Percentiles rank a stretch among this genome's conserved stretches.
Conservation (phyloP, 2,888 invertebrate genomes). For the Meiosimyza decipiens region DNA sequence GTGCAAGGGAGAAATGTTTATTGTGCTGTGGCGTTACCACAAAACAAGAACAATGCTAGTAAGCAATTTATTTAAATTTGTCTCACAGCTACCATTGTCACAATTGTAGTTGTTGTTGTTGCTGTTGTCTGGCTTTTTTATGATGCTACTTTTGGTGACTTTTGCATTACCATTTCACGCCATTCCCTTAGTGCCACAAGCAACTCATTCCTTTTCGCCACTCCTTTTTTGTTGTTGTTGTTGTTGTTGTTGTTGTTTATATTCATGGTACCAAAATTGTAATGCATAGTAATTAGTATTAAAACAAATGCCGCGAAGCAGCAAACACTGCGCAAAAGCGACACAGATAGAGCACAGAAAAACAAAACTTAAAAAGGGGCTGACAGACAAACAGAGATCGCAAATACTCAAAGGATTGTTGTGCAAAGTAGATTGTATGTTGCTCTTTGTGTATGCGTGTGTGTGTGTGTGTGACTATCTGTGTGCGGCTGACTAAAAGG, state of each 20-base stretch:
- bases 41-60: too few relatives aligned
- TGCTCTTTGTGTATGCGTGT: too few relatives aligned
- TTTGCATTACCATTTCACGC: background rate
- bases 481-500: slow-evolving; percentile 6
- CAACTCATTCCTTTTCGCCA: background rate
- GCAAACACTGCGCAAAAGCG: background rate
- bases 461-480: background rate
- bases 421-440: background rate
- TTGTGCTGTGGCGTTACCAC: too few relatives aligned
- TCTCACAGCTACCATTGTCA: slow-evolving; percentile 11
- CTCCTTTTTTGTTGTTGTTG: background rate
- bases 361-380: background rate
- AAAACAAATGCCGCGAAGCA: background rate
- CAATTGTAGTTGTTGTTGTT: background rate
- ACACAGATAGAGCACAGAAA: background rate
- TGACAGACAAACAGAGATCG: background rate
- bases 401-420: background rate
- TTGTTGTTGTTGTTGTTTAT: too few relatives aligned
- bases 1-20: too few relatives aligned
- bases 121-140: background rate
- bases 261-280: slow-evolving; percentile 1
- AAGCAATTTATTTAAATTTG: slow-evolving; percentile 11
- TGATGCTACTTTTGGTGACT: background rate
- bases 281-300: slow-evolving; percentile 29
- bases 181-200: background rate